Evolutionary conservation across 2,113 vertebrate species (phyloP).

Genomic region (Phalacrocorax aristotelis): DNA sequence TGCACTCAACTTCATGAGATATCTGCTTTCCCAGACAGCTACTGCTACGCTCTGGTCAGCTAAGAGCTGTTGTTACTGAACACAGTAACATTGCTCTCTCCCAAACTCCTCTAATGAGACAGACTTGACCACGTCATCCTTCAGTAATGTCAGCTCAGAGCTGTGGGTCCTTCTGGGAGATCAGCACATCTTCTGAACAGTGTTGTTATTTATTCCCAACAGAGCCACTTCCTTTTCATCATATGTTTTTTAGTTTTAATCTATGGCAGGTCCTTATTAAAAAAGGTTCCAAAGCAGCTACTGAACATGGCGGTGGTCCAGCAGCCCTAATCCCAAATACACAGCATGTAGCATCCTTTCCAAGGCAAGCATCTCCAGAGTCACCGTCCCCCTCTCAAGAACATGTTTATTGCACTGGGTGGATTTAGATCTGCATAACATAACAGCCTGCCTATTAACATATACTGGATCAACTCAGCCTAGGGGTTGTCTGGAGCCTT

Average conservation of each 20-base stretch:
- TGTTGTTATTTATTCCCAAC: conserved; percentile 14
- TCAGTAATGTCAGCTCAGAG: background rate
- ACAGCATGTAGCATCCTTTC: background rate
- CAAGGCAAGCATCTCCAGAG: background rate
- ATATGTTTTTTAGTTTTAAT: conserved; percentile 9
- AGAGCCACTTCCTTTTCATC: conserved; percentile 21
- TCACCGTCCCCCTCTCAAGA: background rate
- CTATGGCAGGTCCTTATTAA: background rate
- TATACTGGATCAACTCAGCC: background rate
- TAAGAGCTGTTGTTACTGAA: background rate
- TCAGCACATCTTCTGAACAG: background rate
- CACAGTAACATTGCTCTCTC: background rate
- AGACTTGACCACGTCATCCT: background rate
- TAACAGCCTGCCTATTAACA: background rate
- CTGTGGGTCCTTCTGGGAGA: background rate
- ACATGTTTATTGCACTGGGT: background rate
- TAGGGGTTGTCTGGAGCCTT: background rate
- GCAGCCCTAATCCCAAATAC: background rate
- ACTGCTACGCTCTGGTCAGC: background rate
- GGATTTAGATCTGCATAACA: background rate
- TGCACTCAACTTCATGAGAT: background rate
- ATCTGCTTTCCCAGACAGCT: background rate
- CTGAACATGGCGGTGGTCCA: background rate
- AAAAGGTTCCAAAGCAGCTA: background rate
- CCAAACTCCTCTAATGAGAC: background rate